Evolutionary conservation across 2,888 invertebrate species (phyloP), one percentile per base, ranked within the genome.

Genomic region (Actias luna): DNA sequence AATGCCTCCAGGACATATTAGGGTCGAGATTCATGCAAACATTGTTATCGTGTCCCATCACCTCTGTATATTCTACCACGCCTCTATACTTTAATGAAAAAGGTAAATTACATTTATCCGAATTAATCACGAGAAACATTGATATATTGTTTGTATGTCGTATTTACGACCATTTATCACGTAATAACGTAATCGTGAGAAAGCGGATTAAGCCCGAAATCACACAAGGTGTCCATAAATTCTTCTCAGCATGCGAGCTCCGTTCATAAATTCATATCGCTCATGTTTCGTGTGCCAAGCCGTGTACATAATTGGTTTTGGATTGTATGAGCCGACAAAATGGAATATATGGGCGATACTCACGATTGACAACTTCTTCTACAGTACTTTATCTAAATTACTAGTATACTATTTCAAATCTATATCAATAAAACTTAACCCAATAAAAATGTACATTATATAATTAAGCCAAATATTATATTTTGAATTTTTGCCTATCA

Each of bases 221-320:
- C 63, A 63, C 59, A 63, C 59, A 59, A 63, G 31, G 35, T 36
- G 63, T 29, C 52, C 63, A 36, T 64, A 61, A 61, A 64, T 64
- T 35, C 58, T 27, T 46, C 59, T 50, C 63, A 63, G 64, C 60
- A 68, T 69, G 65, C 65, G 63, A 64, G 69, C 71, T 57, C 62
- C 63, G 63, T 69, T 71, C 73, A 80, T 80, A 80, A 78, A 78
- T 79, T 74, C 69, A 73, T 71, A 72, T 71, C 72, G 72, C 71
- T 77, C 79, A 79, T 82, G 82, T 76, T 82, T 82, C 74, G 78
- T 77, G 79, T 74, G 78, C 76, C 83, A 83, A 80, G 80, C 81
- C 79, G 80, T 78, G 84, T 78, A 78, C 83, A 81, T 87, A 85
- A 87, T 86, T 85, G 86, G 83, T 83, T 84, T 83, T 76, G 79